These are phyloP conservation scores for Pogona vitticeps DNA, from an alignment of 2,113 vertebrate species.

Conservation along the genomic window DNA sequence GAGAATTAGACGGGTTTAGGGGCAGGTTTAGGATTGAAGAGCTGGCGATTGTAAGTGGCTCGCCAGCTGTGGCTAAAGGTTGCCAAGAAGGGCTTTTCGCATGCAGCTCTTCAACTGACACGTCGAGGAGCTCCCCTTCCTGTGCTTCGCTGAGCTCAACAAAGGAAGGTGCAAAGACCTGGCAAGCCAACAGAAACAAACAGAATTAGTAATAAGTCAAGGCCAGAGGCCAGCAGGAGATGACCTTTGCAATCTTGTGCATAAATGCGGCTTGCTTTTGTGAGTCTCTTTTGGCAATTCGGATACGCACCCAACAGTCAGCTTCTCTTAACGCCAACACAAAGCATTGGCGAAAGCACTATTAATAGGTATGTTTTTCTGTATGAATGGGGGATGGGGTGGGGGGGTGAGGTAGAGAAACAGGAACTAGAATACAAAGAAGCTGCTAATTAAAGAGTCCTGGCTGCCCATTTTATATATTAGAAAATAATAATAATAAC, in stretches of 20 bases:
- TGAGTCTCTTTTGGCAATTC: not conserved
- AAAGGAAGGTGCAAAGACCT: not conserved
- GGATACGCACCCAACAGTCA: not conserved
- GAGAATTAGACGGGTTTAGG: not conserved
- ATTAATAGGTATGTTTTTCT: conserved; percentile 37
- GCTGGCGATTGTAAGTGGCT: not conserved
- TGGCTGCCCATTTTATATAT: conserved; percentile 43
- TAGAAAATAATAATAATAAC: conserved; percentile 34
- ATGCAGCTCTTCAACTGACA: not conserved
- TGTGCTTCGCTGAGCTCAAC: not conserved
- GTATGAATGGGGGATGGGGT: conserved; percentile 19
- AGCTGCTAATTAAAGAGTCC: conserved; percentile 56
- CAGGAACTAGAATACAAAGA: conserved; percentile 56
- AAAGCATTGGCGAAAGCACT: conserved; percentile 42
- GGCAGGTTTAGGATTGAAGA: not conserved
- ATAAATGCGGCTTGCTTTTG: not conserved
- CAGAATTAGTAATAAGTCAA: conserved; percentile 15
- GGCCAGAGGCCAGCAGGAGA: conserved; percentile 22
- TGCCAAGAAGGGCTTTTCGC: conserved; percentile 43
- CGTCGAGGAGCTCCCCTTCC: not conserved
- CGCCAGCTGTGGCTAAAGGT: not conserved
- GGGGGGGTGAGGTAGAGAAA: conserved; percentile 18
- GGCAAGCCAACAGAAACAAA: conserved; percentile 7
- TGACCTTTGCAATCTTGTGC: conserved; percentile 43
- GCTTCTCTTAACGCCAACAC: conserved; percentile 37